Base-by-base conservation (phyloP, 2,888 invertebrate genomes). In the Euplagia quadripunctaria region DNA sequence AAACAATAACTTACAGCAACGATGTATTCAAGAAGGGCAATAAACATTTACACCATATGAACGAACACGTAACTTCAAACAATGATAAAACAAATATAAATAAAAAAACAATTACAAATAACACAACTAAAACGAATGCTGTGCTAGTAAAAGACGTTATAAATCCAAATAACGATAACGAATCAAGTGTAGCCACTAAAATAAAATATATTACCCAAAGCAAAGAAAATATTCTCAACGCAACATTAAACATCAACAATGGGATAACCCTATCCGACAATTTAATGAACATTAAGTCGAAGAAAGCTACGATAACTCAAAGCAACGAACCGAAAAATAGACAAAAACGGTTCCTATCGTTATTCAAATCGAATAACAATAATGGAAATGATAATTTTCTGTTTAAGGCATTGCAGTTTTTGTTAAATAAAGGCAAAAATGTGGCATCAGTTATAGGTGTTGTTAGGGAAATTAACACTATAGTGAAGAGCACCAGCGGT, bases 381-480 rank as follows among this genome's bases (percentile, higher is more conserved):
- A 78, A 81, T 4, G 88, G 90, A 3, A 86, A 80, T 49, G 89
- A 90, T 6, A 93, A 87, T 52, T 88, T 93, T 71, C 64, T 94
- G 14, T 88, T 90, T 12, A 88, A 77, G 85, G 87, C 92, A 71
- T 67, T 93, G 8, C 88, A 91, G 58, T 94, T 93, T 31, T 69
- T 94, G 0, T 72, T 90, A 0, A 91, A 85, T 64, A 89, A 93
- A 52, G 84, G 92, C 0, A 90, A 82, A 68, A 90, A 84, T 12
- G 85, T 92, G 0, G 61, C 92, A 0, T 95, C 94, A 3, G 88
- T 94, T 0, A 86, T 93, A 3, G 91, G 91, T 0, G 91, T 94
- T 0, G 89, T 93, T 76, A 75, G 94, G 9, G 94, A 94, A 64
- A 92, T 95, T 0, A 92, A 88, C 43, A 94, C 95, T 0, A 67